Evolutionary conservation across 2,888 invertebrate genomes (phyloP).

Genomic region (Digitonthophagus gazella): DNA sequence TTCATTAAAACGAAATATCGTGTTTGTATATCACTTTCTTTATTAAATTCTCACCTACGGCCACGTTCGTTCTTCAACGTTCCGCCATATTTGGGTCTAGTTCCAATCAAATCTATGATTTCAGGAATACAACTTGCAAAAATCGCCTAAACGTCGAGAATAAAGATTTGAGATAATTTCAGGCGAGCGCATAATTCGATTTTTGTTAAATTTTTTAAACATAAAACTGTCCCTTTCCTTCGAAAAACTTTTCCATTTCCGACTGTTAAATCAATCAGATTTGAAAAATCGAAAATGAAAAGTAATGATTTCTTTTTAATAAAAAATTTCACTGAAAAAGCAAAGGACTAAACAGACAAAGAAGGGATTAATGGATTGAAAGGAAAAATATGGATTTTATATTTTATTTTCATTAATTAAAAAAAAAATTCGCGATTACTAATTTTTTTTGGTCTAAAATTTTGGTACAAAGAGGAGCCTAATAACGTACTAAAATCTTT

Average conservation of each 20-base stretch:
- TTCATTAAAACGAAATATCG: neutral
- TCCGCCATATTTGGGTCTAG: slow-evolving; percentile 99
- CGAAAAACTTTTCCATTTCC: no score
- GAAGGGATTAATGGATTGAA: neutral
- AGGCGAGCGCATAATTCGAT: neutral
- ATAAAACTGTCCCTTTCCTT: no score
- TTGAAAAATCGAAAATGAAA: no score
- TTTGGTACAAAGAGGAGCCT: neutral
- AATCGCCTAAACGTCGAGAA: slow-evolving; percentile 83
- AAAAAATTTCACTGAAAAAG: slow-evolving; percentile 28
- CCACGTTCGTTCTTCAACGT: slow-evolving; percentile 99
- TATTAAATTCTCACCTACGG: slow-evolving; percentile 85
- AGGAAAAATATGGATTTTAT: neutral
- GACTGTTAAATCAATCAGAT: no score
- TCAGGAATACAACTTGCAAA: slow-evolving; percentile 99
- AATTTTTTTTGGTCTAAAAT: no score
- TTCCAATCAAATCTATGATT: slow-evolving; percentile 99
- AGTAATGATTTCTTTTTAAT: no score
- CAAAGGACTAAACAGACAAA: neutral
- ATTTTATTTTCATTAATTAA: neutral
- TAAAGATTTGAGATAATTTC: slow-evolving; percentile 14
- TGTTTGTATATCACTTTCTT: slow-evolving; percentile 9
- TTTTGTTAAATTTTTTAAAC: neutral
- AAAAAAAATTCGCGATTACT: neutral
- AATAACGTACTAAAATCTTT: neutral